These are phyloP conservation scores for Lamellibrachia columna DNA, from an alignment of 2,888 invertebrate genomes.

Conservation along the genomic window DNA sequence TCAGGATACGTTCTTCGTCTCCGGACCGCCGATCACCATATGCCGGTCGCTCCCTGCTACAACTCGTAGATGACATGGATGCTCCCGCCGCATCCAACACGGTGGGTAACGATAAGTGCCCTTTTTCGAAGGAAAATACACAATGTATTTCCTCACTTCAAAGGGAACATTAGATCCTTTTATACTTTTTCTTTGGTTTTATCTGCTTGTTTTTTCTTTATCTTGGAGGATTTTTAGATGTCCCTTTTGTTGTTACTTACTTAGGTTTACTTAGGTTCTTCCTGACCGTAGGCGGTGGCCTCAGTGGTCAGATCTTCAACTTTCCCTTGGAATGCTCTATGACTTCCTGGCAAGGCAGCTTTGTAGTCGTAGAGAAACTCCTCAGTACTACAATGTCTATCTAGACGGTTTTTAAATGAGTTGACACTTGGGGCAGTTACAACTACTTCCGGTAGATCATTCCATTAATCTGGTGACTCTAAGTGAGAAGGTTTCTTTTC, in stretches of 20 bases:
- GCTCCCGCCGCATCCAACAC: neutral
- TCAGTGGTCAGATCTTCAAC: too few relatives aligned
- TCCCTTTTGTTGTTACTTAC: neutral
- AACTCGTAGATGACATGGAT: neutral
- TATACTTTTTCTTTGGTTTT: neutral
- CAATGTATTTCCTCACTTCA: neutral
- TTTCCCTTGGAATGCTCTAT: too few relatives aligned
- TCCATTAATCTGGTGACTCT: too few relatives aligned
- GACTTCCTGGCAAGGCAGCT: too few relatives aligned
- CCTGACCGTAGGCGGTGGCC: too few relatives aligned
- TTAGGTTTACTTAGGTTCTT: neutral
- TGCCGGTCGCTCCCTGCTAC: neutral
- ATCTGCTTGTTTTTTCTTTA: neutral
- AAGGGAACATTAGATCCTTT: neutral
- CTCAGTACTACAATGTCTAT: too few relatives aligned
- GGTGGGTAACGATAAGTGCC: neutral
- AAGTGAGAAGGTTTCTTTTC: too few relatives aligned
- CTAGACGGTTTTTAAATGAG: too few relatives aligned
- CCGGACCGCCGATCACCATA: neutral
- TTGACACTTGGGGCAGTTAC: too few relatives aligned
- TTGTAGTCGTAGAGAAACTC: too few relatives aligned
- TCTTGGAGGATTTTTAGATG: neutral
- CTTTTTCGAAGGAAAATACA: neutral
- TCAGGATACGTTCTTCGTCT: slow-evolving; percentile 24
- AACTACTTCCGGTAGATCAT: too few relatives aligned